Percentiles rank a stretch among this genome's conserved stretches.
Conservation (phyloP, 2,888 invertebrate genomes). For the Dicyrtomina minuta region DNA sequence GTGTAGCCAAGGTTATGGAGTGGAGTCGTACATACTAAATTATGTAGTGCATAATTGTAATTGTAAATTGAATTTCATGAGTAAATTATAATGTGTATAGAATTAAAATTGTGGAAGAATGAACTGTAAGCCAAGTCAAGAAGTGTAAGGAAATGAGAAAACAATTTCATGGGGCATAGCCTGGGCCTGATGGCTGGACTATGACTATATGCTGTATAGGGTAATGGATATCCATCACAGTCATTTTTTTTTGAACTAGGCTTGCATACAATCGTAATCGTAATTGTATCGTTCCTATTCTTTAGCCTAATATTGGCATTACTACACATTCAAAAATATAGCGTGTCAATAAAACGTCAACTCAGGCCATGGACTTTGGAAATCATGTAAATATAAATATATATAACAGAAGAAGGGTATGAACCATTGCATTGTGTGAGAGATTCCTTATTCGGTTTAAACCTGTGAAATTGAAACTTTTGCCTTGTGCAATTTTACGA, state of each 20-base stretch:
- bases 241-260: too few species aligned
- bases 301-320: too few species aligned
- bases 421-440: too few species aligned
- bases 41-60: slow-evolving; percentile 1
- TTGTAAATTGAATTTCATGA: slow-evolving; percentile 31
- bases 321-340: too few species aligned
- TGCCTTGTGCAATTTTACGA: slow-evolving; percentile 15
- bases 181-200: not conserved
- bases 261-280: too few species aligned
- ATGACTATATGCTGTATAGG: not conserved
- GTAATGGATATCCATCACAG: slow-evolving; percentile 17
- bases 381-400: too few species aligned
- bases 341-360: too few species aligned
- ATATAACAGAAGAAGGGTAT: too few species aligned
- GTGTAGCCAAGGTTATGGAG: slow-evolving; percentile 23
- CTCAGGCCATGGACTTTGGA: too few species aligned
- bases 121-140: not conserved
- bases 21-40: not conserved
- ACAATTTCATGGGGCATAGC: not conserved
- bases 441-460: not conserved
- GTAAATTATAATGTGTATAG: not conserved
- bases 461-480: slow-evolving; percentile 16
- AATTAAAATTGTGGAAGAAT: too few species aligned
- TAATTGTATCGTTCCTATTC: too few species aligned
- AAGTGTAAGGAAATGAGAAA: not conserved